Evolutionary conservation across 1,140 invertebrate species (phyloP), one percentile per base, ranked within the genome.

Genomic region (Centruroides vittatus): DNA sequence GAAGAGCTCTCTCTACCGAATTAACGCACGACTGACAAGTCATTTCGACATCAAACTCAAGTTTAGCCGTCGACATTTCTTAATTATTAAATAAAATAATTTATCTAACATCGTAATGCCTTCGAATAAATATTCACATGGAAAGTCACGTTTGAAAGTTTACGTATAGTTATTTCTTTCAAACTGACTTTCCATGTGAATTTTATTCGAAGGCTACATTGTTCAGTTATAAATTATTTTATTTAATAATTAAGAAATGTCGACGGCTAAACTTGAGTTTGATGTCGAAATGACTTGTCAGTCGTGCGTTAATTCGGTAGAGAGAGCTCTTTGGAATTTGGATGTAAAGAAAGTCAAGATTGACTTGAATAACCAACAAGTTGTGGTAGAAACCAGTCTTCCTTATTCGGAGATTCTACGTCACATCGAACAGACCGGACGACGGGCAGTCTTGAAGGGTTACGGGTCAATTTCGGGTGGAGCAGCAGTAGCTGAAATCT

Each of bases 41-140:
- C 80, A 87, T 83, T 68, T 86, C 75, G 1, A 88, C 86, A 59
- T 83, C 82, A 77, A 87, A 87, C 72, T 88, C 84, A 48, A 86
- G 78, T 23, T 23, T 23, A 23, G 23, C 23, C 0, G 23, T 23
- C 23, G 23, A 23, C 23, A 23, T 23, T 23, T 23, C 23, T 23
- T 23, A 23, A 23, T 23, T 23, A 23, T 23, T 23, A 23, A 23
- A 23, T 23, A 23, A 23, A 23, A 23, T 23, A 2, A 23, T 23
- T 23, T 23, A 23, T 23, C 23, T 23, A 23, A 23, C 23, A 23
- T 23, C n/a, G 23, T 23, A 23, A n/a, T n/a, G 0, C 23, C 23
- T 23, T 23, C 23, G 23, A 23, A 23, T 23, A 23, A 23, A 23
- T 2, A 23, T 23, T 23, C 23, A 23, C 23, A 23, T 23, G 23